phyloP scores from a whole-genome alignment of 2,888 invertebrate species.

The Oscheius onirici region DNA sequence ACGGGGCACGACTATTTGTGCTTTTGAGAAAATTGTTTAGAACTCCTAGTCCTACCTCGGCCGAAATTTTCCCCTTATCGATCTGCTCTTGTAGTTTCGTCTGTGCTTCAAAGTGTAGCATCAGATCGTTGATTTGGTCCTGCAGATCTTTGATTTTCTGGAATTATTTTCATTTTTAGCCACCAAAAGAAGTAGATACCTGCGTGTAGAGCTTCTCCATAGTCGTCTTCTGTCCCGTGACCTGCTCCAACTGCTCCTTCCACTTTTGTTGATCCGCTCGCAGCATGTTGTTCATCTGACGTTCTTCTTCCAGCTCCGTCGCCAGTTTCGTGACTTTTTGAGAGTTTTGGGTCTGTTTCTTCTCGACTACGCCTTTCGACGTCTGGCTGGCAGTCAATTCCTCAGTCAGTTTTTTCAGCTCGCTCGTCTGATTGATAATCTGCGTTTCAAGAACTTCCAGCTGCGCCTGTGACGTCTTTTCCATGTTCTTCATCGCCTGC shows the following conservation, averaged over 20 bases:
- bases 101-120: constrained; percentile 94
- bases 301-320: constrained; percentile 61
- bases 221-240: constrained; percentile 73
- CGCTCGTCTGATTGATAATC: neutral
- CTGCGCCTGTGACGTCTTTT: constrained; percentile 71
- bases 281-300: constrained; percentile 80
- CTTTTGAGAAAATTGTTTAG: too few relatives aligned
- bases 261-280: constrained; percentile 81
- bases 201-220: constrained; percentile 55
- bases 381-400: constrained; percentile 43
- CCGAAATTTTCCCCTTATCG: constrained; percentile 8
- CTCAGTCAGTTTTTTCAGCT: constrained; percentile 45
- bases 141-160: constrained; percentile 83
- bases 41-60: constrained; percentile 17
- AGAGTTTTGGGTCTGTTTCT: constrained; percentile 78
- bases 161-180: neutral
- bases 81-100: constrained; percentile 73
- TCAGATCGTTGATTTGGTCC: constrained; percentile 92
- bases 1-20: too few relatives aligned
- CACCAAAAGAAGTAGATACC: neutral
- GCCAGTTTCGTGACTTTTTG: constrained; percentile 78
- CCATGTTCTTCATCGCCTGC: constrained; percentile 78
- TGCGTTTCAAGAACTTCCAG: constrained; percentile 66
- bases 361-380: constrained; percentile 76
- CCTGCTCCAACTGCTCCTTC: constrained; percentile 76